These are phyloP conservation scores for Drosophila parabipectinata DNA, from an alignment of 1,140 invertebrate species.

Conservation along the genomic window DNA sequence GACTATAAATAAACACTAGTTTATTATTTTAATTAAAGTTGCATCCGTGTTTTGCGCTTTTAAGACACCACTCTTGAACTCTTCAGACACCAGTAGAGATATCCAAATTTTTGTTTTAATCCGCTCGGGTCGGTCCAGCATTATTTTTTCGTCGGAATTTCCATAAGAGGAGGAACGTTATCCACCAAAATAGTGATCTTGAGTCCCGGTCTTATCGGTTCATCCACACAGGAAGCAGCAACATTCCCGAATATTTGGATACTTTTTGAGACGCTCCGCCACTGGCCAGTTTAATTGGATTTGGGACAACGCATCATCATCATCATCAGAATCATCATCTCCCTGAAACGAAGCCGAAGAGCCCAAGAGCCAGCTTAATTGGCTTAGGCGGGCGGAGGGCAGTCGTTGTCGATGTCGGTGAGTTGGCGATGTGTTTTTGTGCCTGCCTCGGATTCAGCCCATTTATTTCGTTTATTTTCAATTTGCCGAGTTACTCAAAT, in stretches of 20 bases:
- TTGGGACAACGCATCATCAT: constrained; percentile 25
- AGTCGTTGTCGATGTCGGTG: constrained; percentile 33
- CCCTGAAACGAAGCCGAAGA: constrained; percentile 1
- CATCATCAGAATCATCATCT: neutral
- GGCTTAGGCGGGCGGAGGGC: constrained; percentile 36
- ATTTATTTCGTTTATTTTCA: constrained; percentile 44
- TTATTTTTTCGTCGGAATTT: neutral
- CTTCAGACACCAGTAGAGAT: neutral
- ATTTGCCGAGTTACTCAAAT: constrained; percentile 44
- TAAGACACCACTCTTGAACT: neutral
- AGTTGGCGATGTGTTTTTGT: constrained; percentile 13
- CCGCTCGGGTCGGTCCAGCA: neutral
- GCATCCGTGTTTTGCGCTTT: neutral
- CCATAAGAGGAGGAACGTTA: neutral
- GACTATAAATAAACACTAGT: neutral
- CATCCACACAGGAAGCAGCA: constrained; percentile 5
- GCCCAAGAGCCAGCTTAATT: constrained; percentile 28
- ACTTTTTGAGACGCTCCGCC: constrained; percentile 2
- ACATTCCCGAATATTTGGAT: neutral
- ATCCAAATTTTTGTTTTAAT: constrained; percentile 5
- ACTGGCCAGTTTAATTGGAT: constrained; percentile 26
- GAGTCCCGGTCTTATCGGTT: neutral
- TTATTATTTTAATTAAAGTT: neutral
- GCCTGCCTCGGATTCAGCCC: constrained; percentile 4
- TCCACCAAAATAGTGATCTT: neutral